phyloP scores from a whole-genome alignment of 2,888 invertebrate species.

The Andrena minutula region DNA sequence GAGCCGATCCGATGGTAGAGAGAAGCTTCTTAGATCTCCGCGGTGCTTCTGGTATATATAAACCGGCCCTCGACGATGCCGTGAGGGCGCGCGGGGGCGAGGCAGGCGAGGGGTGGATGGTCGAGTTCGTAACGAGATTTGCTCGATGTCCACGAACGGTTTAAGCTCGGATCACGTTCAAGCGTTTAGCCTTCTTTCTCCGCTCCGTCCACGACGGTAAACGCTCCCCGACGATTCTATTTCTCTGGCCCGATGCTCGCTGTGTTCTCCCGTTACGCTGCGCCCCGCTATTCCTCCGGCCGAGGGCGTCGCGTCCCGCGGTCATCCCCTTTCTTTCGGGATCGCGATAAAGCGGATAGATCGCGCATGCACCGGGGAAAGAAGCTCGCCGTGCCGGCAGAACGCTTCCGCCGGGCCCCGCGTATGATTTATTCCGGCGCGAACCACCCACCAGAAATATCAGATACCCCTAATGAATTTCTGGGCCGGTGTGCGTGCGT shows the following conservation, averaged over 20 bases:
- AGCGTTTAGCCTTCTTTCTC: slow-evolving; percentile 75
- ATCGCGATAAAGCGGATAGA: slow-evolving; percentile 71
- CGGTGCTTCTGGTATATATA: slow-evolving; percentile 65
- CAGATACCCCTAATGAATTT: slow-evolving; percentile 83
- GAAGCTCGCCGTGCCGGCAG: slow-evolving; percentile 72
- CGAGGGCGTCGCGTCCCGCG: neutral
- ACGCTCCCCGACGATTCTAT: slow-evolving; percentile 41
- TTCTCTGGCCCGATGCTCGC: slow-evolving; percentile 6
- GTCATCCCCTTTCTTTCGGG: slow-evolving; percentile 44
- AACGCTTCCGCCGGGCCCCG: slow-evolving; percentile 67
- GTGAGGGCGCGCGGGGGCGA: slow-evolving; percentile 25
- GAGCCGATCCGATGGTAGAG: slow-evolving; percentile 74
- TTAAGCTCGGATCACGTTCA: slow-evolving; percentile 81
- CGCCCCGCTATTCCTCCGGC: too few species aligned
- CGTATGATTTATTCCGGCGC: slow-evolving; percentile 82
- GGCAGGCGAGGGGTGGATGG: slow-evolving; percentile 38
- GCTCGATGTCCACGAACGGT: slow-evolving; percentile 76
- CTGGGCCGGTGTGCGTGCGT: slow-evolving; percentile 56
- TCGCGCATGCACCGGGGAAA: slow-evolving; percentile 71
- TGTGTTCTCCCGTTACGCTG: too few species aligned
- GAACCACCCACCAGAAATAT: slow-evolving; percentile 83
- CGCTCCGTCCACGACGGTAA: slow-evolving; percentile 44
- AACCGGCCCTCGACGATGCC: slow-evolving; percentile 59
- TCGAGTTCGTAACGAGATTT: slow-evolving; percentile 78
- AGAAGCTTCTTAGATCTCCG: slow-evolving; percentile 72